Percentiles rank a stretch among this genome's conserved stretches.
phyloP scores from a whole-genome alignment of 2,888 invertebrate genomes.

The Yponomeuta evonymella region DNA sequence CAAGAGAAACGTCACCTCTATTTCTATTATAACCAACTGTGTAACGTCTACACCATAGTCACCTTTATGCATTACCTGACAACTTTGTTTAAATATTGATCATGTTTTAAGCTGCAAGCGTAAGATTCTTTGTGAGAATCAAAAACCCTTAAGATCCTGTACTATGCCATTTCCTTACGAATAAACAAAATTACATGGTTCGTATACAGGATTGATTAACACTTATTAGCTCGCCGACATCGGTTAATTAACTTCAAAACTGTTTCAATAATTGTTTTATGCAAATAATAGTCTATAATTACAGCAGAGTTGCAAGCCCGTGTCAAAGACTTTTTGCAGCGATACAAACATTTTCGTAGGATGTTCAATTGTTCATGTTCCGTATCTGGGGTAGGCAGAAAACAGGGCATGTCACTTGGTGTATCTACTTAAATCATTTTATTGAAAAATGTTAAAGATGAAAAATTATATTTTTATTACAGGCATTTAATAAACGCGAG shows the following conservation, averaged over 20 bases:
- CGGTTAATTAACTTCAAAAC: constrained; percentile 1
- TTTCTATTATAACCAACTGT: background rate
- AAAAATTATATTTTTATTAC: background rate
- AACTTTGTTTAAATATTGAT: background rate
- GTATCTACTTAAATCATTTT: background rate
- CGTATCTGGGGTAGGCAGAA: background rate
- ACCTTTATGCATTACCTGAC: background rate
- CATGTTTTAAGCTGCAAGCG: background rate
- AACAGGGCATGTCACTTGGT: too few species aligned
- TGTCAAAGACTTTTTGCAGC: constrained; percentile 1
- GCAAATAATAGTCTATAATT: constrained; percentile 4
- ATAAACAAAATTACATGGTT: background rate
- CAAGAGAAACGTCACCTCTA: background rate
- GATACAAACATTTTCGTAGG: background rate
- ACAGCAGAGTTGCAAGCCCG: background rate
- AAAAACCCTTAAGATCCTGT: background rate
- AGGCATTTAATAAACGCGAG: too few species aligned
- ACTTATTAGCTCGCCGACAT: background rate
- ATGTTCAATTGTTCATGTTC: background rate
- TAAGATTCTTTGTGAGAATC: too few species aligned
- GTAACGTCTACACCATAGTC: background rate
- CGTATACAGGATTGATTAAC: background rate
- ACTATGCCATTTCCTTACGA: background rate
- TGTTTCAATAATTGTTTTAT: constrained; percentile 2
- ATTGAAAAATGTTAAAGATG: background rate